A percentile compares a stretch with the other conserved stretches of the same genome.
phyloP scores from a whole-genome alignment of 1,140 invertebrate genomes.

The Nomia melanderi region DNA sequence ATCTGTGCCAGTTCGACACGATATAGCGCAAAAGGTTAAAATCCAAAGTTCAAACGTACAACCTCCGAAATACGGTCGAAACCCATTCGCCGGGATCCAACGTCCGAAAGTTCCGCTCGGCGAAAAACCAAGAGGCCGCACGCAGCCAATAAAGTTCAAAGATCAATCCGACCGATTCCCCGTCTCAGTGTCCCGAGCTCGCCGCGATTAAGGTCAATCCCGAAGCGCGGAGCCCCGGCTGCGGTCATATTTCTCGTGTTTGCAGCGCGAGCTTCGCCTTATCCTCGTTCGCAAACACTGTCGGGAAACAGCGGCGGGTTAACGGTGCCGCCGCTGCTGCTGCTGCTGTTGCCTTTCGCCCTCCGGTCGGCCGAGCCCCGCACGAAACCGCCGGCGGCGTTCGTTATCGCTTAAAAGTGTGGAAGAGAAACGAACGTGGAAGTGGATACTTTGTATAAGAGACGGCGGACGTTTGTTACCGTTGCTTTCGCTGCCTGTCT shows the following conservation, averaged over 20 bases:
- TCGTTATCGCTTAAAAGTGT: slow-evolving; percentile 73
- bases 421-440: slow-evolving; percentile 71
- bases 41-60: too few relatives aligned
- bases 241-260: slow-evolving; percentile 38
- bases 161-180: background rate
- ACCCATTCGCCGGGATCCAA: too few relatives aligned
- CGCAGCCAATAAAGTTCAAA: background rate
- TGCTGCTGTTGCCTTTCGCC: background rate
- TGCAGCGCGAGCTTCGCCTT: slow-evolving; percentile 23
- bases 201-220: background rate
- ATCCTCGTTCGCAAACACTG: slow-evolving; percentile 3
- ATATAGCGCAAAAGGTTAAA: too few relatives aligned
- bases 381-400: slow-evolving; percentile 60
- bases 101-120: too few relatives aligned
- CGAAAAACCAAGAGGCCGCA: background rate
- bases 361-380: background rate
- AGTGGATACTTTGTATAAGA: slow-evolving; percentile 73
- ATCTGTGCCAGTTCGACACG: too few relatives aligned
- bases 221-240: background rate
- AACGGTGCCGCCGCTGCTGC: background rate
- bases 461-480: slow-evolving; percentile 72
- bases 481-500: slow-evolving; percentile 46
- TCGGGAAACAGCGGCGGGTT: background rate
- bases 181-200: background rate
- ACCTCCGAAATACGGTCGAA: too few relatives aligned